Evolutionary conservation across 1,140 invertebrate genomes (phyloP).

Genomic region (Caerostris extrusa): DNA sequence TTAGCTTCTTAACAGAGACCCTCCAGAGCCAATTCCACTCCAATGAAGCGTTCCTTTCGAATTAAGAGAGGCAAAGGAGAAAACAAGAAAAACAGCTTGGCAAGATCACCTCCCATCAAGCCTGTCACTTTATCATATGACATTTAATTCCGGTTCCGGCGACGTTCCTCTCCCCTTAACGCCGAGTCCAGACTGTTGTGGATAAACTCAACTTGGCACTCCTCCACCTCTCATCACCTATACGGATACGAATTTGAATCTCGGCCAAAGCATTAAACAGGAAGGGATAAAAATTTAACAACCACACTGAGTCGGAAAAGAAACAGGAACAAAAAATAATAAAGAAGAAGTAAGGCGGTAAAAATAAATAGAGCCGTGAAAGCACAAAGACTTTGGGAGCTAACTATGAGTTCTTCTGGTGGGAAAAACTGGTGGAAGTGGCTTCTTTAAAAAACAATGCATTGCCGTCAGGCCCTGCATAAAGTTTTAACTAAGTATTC

Average conservation of each 20-base stretch:
- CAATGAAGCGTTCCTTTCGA: neutral
- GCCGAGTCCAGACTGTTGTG: constrained; percentile 10
- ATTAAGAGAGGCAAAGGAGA: neutral
- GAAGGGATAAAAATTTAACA: constrained; percentile 43
- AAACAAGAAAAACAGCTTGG: neutral
- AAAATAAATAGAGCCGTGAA: neutral
- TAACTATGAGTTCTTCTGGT: constrained; percentile 26
- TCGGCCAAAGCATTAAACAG: constrained; percentile 69
- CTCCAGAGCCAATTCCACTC: neutral
- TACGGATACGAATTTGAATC: constrained; percentile 58
- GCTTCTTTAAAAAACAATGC: constrained; percentile 51
- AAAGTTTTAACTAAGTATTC: constrained; percentile 74
- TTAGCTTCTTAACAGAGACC: neutral
- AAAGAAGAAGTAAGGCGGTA: too few species aligned
- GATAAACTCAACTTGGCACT: constrained; percentile 43
- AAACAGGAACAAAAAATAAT: neutral
- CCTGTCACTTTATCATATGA: constrained; percentile 72
- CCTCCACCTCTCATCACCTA: constrained; percentile 72
- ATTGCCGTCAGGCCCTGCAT: constrained; percentile 11
- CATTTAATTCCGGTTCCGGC: constrained; percentile 71
- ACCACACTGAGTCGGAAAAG: constrained; percentile 25
- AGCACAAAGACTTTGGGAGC: constrained; percentile 41
- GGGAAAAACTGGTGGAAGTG: neutral
- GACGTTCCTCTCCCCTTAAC: neutral
- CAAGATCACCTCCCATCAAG: constrained; percentile 59